Percentiles rank a stretch among this genome's conserved stretches.
phyloP scores from a whole-genome alignment of 2,888 invertebrate species.

The Incurvaria masculella region DNA sequence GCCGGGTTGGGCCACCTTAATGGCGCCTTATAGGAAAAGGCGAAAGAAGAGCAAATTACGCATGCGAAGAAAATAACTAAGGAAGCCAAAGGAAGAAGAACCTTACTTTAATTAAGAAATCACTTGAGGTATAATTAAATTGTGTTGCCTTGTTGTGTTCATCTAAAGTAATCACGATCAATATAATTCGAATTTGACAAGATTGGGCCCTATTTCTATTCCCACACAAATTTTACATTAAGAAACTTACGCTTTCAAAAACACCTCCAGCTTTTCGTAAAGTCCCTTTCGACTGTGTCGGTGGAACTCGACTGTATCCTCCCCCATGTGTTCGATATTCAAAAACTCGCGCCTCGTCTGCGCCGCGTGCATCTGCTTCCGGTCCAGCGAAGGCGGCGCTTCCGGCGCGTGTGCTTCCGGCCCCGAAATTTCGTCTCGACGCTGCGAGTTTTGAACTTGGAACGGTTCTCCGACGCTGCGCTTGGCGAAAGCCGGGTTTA shows the following conservation, averaged over 20 bases:
- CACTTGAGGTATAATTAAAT: too few species aligned
- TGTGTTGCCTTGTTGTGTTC: too few species aligned
- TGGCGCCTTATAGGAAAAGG: too few species aligned
- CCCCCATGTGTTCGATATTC: conserved; percentile 27
- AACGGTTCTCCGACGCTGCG: conserved; percentile 26
- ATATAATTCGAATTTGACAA: neutral
- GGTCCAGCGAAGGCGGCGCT: conserved; percentile 27
- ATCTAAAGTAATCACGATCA: conserved; percentile 2
- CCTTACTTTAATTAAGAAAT: too few species aligned
- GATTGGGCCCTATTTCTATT: neutral
- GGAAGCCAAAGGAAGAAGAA: too few species aligned
- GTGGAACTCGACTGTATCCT: conserved; percentile 47
- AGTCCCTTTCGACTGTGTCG: conserved; percentile 60
- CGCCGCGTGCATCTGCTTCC: conserved; percentile 34
- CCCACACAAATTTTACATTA: neutral
- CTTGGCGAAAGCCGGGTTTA: conserved; percentile 41
- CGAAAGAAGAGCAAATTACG: too few species aligned
- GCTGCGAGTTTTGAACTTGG: neutral
- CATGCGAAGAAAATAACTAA: too few species aligned
- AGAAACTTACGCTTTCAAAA: conserved; percentile 59
- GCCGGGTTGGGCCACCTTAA: too few species aligned
- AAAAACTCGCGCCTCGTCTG: conserved; percentile 29
- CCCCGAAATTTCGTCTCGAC: conserved; percentile 23
- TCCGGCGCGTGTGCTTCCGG: conserved; percentile 41
- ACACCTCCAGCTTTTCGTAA: conserved; percentile 59